Conservation (phyloP, 2,113 vertebrate species). For the Cairina moschata region DNA sequence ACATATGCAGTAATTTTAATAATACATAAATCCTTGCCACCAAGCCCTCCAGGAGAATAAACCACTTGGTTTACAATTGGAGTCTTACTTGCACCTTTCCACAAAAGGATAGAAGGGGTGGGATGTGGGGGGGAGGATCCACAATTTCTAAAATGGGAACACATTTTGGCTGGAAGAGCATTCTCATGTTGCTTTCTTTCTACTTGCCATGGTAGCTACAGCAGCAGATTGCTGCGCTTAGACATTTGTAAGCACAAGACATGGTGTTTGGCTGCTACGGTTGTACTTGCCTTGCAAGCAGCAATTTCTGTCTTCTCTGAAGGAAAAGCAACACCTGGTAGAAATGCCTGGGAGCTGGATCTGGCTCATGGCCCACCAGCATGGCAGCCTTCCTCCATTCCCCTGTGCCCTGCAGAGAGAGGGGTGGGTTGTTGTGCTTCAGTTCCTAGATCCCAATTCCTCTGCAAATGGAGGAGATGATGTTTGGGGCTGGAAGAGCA, state of each 20-base stretch:
- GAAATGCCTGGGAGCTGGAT: background rate
- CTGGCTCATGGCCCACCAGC: background rate
- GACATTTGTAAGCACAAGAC: background rate
- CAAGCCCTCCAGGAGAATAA: background rate
- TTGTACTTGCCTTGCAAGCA: background rate
- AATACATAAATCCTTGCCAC: background rate
- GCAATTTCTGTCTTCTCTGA: background rate
- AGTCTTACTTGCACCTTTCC: background rate
- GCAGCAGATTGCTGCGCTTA: background rate
- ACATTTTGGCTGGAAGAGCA: background rate
- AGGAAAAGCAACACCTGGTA: background rate
- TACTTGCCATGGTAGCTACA: accelerated
- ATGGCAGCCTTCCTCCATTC: background rate
- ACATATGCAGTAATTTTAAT: background rate
- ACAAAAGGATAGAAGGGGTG: background rate
- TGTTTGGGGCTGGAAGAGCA: background rate
- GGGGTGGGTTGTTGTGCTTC: background rate
- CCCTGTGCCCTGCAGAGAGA: background rate
- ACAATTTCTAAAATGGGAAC: background rate
- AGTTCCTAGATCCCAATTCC: background rate
- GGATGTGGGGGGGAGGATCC: background rate
- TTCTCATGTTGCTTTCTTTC: background rate
- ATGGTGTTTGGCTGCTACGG: background rate
- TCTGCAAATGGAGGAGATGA: background rate
- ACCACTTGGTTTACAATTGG: background rate